Evolutionary conservation across 2,113 vertebrate species (phyloP).

Genomic region (Aramus guarauna): DNA sequence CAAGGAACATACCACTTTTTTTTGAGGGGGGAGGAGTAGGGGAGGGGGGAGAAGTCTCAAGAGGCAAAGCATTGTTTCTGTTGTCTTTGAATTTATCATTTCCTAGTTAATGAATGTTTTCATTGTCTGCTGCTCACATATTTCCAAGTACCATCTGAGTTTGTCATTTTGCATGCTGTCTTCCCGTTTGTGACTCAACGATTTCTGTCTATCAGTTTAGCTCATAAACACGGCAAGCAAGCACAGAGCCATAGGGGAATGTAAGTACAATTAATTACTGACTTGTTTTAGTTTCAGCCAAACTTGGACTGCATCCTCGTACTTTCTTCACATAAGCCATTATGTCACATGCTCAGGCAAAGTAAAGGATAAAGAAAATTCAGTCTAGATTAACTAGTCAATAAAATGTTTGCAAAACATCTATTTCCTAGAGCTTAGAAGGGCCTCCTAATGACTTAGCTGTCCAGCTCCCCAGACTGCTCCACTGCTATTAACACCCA

Average conservation of each 20-base stretch:
- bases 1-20: background rate
- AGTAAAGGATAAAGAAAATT: background rate
- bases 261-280: conserved; percentile 27
- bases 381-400: background rate
- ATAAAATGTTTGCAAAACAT: background rate
- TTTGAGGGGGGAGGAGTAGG: background rate
- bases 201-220: background rate
- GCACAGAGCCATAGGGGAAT: conserved; percentile 17
- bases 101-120: background rate
- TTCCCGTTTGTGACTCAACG: background rate
- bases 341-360: background rate
- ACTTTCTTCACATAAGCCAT: conserved; percentile 4
- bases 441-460: background rate
- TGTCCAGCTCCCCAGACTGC: background rate
- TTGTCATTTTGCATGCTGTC: background rate
- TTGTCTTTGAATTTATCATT: background rate
- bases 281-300: conserved; percentile 26
- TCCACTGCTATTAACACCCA: background rate
- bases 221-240: background rate
- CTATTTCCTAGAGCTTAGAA: background rate
- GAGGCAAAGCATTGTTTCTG: background rate
- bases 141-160: background rate
- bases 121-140: background rate
- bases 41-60: background rate
- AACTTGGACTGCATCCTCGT: conserved; percentile 16